Evolutionary conservation across 2,888 invertebrate species (phyloP).

Genomic region (Ectemnius cavifrons): DNA sequence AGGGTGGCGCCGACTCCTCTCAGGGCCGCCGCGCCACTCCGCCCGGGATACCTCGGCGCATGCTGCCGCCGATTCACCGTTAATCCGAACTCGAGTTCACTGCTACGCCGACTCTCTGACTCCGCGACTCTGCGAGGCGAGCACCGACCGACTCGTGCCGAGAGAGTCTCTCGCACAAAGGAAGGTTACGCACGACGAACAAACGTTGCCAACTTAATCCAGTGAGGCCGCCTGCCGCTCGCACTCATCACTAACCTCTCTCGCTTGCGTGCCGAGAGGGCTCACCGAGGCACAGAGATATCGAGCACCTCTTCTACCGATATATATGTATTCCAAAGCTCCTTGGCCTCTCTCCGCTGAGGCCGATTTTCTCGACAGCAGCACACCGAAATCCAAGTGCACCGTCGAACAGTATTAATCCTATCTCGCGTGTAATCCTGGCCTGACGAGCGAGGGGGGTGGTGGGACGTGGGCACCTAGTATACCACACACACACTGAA

Average conservation of each 20-base stretch:
- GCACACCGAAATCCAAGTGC: neutral
- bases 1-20: constrained; percentile 11
- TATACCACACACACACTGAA: constrained; percentile 26
- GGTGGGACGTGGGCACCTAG: constrained; percentile 25
- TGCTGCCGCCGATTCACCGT: constrained; percentile 33
- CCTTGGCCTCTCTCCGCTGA: too few relatives aligned
- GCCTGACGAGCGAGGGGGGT: neutral
- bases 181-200: neutral
- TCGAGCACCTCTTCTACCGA: too few relatives aligned
- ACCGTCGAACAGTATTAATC: neutral
- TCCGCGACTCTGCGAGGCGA: too few relatives aligned
- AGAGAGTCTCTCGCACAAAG: neutral
- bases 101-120: neutral
- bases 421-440: neutral
- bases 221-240: neutral
- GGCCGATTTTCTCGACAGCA: too few relatives aligned
- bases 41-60: neutral
- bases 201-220: neutral
- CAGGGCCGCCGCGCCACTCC: constrained; percentile 11
- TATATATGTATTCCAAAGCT: too few relatives aligned
- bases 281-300: too few relatives aligned
- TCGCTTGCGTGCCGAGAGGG: too few relatives aligned
- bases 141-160: too few relatives aligned
- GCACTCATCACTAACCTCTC: neutral
- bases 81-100: constrained; percentile 28